A percentile compares a stretch with the other conserved stretches of the same genome.
These are phyloP conservation scores for Sceloporus undulatus DNA, from an alignment of 2,113 vertebrate species.

Conservation along the genomic window DNA sequence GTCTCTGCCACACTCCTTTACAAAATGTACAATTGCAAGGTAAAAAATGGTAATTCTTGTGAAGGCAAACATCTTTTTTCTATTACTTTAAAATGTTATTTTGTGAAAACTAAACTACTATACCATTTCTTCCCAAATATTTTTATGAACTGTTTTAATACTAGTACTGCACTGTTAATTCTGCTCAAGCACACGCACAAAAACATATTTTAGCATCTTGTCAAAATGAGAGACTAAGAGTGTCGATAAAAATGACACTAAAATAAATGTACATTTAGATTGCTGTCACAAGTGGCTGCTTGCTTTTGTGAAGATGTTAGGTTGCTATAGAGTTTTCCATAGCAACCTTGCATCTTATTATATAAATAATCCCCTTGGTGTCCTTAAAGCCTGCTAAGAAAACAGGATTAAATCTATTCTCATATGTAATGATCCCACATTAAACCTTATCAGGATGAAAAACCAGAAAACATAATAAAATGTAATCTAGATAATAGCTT, in stretches of 20 bases:
- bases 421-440: conserved; percentile 77
- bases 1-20: conserved; percentile 25
- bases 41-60: background rate
- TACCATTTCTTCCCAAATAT: conserved; percentile 69
- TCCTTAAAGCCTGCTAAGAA: conserved; percentile 80
- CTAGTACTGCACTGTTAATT: conserved; percentile 78
- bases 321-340: conserved; percentile 85
- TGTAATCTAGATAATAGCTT: conserved; percentile 72
- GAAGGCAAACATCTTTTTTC: conserved; percentile 33
- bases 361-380: conserved; percentile 83
- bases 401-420: conserved; percentile 82
- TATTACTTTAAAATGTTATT: conserved; percentile 57
- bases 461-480: conserved; percentile 74
- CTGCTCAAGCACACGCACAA: conserved; percentile 74
- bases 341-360: conserved; percentile 86
- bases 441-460: conserved; percentile 79
- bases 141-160: conserved; percentile 68
- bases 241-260: conserved; percentile 83
- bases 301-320: conserved; percentile 81
- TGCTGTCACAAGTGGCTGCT: conserved; percentile 84
- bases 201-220: conserved; percentile 82
- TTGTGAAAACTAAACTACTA: conserved; percentile 63
- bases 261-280: conserved; percentile 86
- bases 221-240: conserved; percentile 82
- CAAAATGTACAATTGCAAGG: conserved; percentile 19